These are phyloP conservation scores for Leucopsar rothschildi DNA, from an alignment of 2,113 vertebrate genomes.

Conservation along the genomic window DNA sequence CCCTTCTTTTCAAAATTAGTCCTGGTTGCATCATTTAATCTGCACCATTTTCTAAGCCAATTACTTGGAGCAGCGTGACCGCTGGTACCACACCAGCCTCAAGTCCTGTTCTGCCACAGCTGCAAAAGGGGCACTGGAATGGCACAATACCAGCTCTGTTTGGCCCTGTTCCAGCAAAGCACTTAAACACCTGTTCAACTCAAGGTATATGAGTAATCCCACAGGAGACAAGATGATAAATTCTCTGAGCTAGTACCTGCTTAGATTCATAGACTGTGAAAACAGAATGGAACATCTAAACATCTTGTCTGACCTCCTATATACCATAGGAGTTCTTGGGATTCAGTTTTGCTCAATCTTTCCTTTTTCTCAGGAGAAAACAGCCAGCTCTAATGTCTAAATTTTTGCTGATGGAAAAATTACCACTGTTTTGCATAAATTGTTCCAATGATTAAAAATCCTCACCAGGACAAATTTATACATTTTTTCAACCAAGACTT, in stretches of 20 bases:
- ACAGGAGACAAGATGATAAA: constrained; percentile 35
- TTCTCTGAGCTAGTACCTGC: constrained; percentile 8
- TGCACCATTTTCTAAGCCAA: background rate
- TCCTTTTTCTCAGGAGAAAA: background rate
- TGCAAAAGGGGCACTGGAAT: background rate
- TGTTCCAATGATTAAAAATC: background rate
- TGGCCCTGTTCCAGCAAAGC: constrained; percentile 25
- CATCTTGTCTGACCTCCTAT: constrained; percentile 20
- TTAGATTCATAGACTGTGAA: constrained; percentile 4
- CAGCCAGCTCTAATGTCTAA: background rate
- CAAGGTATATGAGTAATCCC: constrained; percentile 29
- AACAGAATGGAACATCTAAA: constrained; percentile 39
- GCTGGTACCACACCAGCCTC: background rate
- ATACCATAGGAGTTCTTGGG: background rate
- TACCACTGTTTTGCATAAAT: background rate
- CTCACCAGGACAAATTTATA: background rate
- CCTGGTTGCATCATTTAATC: background rate
- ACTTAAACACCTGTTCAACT: constrained; percentile 44
- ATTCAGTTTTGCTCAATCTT: background rate
- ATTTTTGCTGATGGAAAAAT: background rate
- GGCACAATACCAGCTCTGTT: background rate
- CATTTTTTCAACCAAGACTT: background rate
- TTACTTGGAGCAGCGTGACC: background rate
- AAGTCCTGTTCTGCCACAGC: background rate
- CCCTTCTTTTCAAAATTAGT: background rate